These are phyloP conservation scores for Agrilus mali DNA, from an alignment of 2,888 invertebrate genomes.

Conservation along the genomic window DNA sequence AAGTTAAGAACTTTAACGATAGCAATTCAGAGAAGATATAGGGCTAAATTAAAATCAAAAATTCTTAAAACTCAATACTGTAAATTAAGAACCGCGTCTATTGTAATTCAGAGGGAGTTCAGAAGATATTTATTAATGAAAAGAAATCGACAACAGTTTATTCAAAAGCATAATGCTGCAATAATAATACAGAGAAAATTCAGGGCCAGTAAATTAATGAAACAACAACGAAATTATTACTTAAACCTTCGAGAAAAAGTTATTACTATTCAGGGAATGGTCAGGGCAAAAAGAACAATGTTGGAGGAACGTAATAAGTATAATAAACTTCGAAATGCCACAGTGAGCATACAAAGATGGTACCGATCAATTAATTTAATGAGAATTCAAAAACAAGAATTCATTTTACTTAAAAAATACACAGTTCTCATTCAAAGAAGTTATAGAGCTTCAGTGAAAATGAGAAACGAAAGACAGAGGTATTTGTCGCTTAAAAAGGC, in stretches of 20 bases:
- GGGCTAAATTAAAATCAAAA: no score
- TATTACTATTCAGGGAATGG: constrained; percentile 15
- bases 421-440: constrained; percentile 26
- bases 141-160: not conserved
- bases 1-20: constrained; percentile 15
- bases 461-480: constrained; percentile 24
- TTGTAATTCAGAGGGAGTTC: no score
- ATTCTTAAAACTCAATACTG: no score
- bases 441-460: constrained; percentile 22
- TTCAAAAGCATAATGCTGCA: constrained; percentile 23
- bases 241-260: constrained; percentile 14
- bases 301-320: no score
- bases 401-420: constrained; percentile 11
- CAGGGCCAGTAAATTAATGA: constrained; percentile 19
- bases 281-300: no score
- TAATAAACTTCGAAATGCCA: constrained; percentile 1
- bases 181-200: constrained; percentile 32
- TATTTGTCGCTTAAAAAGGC: constrained; percentile 26
- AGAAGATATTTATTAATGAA: no score
- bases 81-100: no score
- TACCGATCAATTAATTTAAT: not conserved
- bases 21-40: no score
- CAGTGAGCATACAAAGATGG: constrained; percentile 14
- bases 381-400: constrained; percentile 18
- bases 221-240: constrained; percentile 15